A percentile compares a stretch with the other conserved stretches of the same genome.
Evolutionary conservation across 2,797 vertebrate genomes (phyloP).

Genomic region (Eleutherodactylus coqui): DNA sequence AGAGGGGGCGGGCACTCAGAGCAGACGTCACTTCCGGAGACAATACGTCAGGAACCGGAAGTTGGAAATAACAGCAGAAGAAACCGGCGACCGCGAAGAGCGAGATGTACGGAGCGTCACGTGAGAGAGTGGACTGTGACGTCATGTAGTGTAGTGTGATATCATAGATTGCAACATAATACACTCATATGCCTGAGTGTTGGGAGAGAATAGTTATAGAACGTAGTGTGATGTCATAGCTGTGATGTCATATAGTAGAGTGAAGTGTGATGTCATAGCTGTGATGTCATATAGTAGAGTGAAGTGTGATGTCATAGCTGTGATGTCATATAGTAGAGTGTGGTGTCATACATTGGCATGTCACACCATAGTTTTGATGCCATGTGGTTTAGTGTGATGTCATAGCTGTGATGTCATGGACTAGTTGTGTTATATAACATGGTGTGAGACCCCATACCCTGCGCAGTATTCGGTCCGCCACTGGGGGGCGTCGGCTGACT

Average conservation of each 20-base stretch:
- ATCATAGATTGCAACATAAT: too few relatives aligned
- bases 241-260: neutral
- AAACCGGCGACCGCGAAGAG: neutral
- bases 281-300: neutral
- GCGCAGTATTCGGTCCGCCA: too few relatives aligned
- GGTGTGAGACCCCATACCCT: too few relatives aligned
- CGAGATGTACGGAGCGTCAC: neutral
- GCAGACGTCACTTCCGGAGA: neutral
- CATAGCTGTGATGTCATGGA: neutral
- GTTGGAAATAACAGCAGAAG: neutral
- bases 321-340: neutral
- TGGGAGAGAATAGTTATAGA: too few relatives aligned
- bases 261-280: neutral
- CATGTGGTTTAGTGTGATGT: neutral
- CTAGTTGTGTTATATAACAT: too few relatives aligned
- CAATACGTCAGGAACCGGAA: neutral
- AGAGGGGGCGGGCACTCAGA: neutral
- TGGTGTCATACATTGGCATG: neutral
- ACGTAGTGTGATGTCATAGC: rapidly evolving
- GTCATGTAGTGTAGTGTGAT: neutral
- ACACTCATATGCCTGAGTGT: too few relatives aligned
- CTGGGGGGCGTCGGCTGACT: neutral
- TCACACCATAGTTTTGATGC: neutral
- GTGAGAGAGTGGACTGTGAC: neutral
- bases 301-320: too few relatives aligned